Conservation (phyloP, 1,140 invertebrate genomes). For the Drosophila dunni region DNA sequence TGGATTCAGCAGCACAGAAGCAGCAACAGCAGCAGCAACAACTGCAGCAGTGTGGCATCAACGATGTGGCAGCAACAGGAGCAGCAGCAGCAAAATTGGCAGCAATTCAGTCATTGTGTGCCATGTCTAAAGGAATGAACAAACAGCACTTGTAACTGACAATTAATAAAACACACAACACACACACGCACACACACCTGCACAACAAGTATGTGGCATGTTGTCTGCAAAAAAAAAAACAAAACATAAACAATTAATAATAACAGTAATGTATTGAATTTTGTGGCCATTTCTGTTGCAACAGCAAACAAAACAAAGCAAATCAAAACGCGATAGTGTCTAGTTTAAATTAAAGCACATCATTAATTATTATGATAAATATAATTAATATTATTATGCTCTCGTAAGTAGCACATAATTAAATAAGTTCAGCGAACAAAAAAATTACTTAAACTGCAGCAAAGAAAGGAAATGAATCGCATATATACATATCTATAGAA, state of each 20-base stretch:
- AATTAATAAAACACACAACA: constrained; percentile 25
- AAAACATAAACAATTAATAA: constrained; percentile 7
- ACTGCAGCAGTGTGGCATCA: constrained; percentile 12
- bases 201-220: constrained; percentile 25
- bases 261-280: constrained; percentile 62
- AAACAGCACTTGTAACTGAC: constrained; percentile 45
- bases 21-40: constrained; percentile 27
- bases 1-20: constrained; percentile 25
- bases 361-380: constrained; percentile 25
- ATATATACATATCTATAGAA: constrained; percentile 3
- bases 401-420: constrained; percentile 36
- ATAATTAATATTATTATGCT: constrained; percentile 17
- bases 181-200: constrained; percentile 6
- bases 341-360: constrained; percentile 54
- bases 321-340: constrained; percentile 59
- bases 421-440: constrained; percentile 53
- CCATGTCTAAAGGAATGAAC: constrained; percentile 31
- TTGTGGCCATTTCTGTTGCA: constrained; percentile 73
- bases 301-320: constrained; percentile 46
- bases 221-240: constrained; percentile 32
- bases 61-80: constrained; percentile 1
- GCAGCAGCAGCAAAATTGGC: neutral
- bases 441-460: constrained; percentile 47
- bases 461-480: neutral
- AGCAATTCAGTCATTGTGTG: constrained; percentile 24